phyloP scores from a whole-genome alignment of 2,113 vertebrate genomes.

The Prionailurus viverrinus region DNA sequence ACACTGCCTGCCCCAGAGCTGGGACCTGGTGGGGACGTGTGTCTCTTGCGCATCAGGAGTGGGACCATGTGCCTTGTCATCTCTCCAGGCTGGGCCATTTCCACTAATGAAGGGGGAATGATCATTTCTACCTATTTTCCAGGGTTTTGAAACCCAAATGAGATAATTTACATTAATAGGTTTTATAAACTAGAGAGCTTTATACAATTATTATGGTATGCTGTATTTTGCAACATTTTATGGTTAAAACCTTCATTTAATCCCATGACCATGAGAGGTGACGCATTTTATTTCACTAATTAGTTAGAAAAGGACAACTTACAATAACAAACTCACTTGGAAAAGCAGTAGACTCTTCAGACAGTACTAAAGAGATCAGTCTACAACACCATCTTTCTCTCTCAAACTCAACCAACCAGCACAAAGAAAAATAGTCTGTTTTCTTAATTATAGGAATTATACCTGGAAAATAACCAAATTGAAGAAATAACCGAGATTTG shows the following conservation, averaged over 20 bases:
- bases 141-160: conserved; percentile 14
- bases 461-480: conserved; percentile 96
- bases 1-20: not conserved
- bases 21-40: accelerated
- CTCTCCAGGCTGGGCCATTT: not conserved
- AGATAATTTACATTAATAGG: not conserved
- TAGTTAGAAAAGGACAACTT: conserved; percentile 48
- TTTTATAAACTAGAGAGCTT: conserved; percentile 21
- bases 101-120: not conserved
- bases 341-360: not conserved
- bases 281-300: conserved; percentile 23
- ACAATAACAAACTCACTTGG: conserved; percentile 37
- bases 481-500: conserved; percentile 96
- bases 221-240: not conserved
- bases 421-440: conserved; percentile 53
- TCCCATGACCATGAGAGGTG: not conserved
- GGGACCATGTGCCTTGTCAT: not conserved
- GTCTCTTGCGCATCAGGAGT: not conserved
- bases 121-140: not conserved
- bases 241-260: conserved; percentile 48
- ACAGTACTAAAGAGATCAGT: conserved; percentile 21
- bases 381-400: conserved; percentile 3
- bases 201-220: not conserved
- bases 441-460: conserved; percentile 91
- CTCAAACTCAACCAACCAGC: not conserved